These are phyloP conservation scores for Octodonta nipae DNA, from an alignment of 2,888 invertebrate species.

Conservation along the genomic window DNA sequence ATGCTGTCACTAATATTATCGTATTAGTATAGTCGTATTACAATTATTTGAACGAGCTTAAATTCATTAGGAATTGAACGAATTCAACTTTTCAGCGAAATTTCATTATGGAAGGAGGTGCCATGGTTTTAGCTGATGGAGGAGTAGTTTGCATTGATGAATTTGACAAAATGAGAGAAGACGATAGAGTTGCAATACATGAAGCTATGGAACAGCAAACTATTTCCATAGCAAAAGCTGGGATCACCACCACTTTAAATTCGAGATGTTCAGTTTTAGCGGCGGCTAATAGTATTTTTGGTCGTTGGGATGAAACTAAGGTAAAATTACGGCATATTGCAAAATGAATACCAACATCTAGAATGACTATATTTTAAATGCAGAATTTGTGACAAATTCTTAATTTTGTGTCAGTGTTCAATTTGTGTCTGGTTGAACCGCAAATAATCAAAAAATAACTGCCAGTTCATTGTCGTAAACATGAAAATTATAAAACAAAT, in stretches of 20 bases:
- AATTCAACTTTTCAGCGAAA: constrained; percentile 50
- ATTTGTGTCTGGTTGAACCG: too few species aligned
- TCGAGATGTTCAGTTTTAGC: constrained; percentile 97
- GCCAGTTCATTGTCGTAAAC: too few species aligned
- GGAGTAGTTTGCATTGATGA: constrained; percentile 99
- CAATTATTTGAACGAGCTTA: too few species aligned
- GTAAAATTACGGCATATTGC: too few species aligned
- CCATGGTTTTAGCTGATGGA: constrained; percentile 98
- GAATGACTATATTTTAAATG: too few species aligned
- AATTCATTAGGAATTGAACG: background rate
- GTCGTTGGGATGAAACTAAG: constrained; percentile 96
- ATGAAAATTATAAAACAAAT: too few species aligned
- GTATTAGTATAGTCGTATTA: too few species aligned
- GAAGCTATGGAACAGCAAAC: constrained; percentile 99
- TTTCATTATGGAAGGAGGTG: constrained; percentile 97
- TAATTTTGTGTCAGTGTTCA: too few species aligned
- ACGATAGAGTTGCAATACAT: constrained; percentile 97
- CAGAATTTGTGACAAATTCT: too few species aligned
- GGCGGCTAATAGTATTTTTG: constrained; percentile 96
- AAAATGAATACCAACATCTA: too few species aligned
- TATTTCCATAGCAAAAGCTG: constrained; percentile 98
- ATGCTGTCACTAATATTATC: too few species aligned
- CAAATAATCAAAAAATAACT: too few species aligned
- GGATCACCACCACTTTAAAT: constrained; percentile 96
- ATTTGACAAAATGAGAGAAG: constrained; percentile 99